phyloP scores from a whole-genome alignment of 2,888 invertebrate genomes.

The Diplolepis rosae region DNA sequence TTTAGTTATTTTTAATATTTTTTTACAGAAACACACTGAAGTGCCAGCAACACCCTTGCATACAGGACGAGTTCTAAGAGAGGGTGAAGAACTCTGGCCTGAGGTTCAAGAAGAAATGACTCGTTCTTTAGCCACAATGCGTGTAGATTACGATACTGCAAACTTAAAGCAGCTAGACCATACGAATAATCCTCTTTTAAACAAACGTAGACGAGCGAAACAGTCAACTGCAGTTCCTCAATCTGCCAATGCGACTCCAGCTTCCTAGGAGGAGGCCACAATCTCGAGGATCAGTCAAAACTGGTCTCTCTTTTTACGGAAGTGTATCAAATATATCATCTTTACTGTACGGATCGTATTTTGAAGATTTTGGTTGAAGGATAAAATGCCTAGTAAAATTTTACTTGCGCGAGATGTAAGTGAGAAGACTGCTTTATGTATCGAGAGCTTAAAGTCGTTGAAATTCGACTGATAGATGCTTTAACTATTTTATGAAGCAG shows the following conservation, averaged over 20 bases:
- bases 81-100: conserved; percentile 95
- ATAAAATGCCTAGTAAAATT: background rate
- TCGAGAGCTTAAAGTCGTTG: background rate
- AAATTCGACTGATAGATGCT: background rate
- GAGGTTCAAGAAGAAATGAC: conserved; percentile 99
- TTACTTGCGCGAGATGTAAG: background rate
- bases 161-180: conserved; percentile 91
- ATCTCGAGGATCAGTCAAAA: background rate
- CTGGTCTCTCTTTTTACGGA: conserved; percentile 13
- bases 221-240: conserved; percentile 4
- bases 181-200: conserved; percentile 93
- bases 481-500: background rate
- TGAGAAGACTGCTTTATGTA: background rate
- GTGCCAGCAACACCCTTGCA: conserved; percentile 97
- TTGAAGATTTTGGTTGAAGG: background rate
- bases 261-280: conserved; percentile 13
- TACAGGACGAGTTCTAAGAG: conserved; percentile 90
- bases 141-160: conserved; percentile 96
- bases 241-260: conserved; percentile 1
- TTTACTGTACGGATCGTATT: conserved; percentile 20
- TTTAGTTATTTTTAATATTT: background rate
- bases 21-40: conserved; percentile 81
- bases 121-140: conserved; percentile 96
- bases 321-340: conserved; percentile 8
- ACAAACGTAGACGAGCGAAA: conserved; percentile 72